phyloP scores from a whole-genome alignment of 2,113 vertebrate species.

The Myotis yumanensis region DNA sequence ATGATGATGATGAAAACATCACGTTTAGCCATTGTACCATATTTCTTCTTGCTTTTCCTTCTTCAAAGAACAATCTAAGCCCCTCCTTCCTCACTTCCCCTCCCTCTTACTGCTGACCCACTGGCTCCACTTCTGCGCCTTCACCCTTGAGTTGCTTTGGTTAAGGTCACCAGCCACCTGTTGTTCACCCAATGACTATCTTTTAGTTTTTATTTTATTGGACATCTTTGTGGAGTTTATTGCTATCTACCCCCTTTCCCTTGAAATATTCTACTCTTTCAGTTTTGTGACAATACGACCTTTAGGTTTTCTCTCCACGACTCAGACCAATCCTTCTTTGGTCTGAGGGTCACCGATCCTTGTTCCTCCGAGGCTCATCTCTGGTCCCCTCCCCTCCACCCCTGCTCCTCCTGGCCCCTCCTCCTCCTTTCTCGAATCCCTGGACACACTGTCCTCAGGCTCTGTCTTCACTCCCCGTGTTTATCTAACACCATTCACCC shows the following conservation, averaged over 20 bases:
- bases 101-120: background rate
- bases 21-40: accelerated
- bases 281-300: background rate
- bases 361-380: background rate
- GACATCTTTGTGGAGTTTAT: background rate
- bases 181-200: background rate
- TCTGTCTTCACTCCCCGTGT: background rate
- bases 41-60: background rate
- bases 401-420: background rate
- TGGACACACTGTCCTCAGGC: background rate
- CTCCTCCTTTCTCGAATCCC: background rate
- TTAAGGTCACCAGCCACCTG: background rate
- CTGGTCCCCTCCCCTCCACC: background rate
- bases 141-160: background rate
- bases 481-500: background rate
- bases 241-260: background rate
- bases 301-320: background rate
- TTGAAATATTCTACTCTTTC: background rate
- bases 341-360: background rate
- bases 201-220: background rate
- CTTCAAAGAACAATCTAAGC: background rate
- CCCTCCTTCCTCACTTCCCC: accelerated
- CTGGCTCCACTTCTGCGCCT: background rate
- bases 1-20: background rate
- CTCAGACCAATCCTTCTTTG: background rate